Base-by-base conservation (phyloP, 2,797 vertebrate genomes). In the Bradypodion ventrale region DNA sequence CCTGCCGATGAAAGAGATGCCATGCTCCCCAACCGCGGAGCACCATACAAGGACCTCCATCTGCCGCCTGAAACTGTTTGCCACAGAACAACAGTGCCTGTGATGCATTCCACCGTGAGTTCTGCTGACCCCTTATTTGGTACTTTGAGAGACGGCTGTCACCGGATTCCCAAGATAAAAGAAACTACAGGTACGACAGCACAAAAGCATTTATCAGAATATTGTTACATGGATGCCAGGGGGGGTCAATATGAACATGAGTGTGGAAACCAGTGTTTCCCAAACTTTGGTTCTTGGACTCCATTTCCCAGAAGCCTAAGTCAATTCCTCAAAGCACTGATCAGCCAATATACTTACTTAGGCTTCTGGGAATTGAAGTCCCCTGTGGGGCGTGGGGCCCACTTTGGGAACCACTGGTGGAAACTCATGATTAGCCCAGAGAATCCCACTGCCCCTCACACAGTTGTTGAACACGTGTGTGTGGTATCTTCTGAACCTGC, bases 101-200 rank as follows among this genome's bases (percentile, higher is more conserved):
- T 96, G n/a, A 96, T 97, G 95, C 97, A 98, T 66, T 96, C 97
- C 85, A 92, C 97, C 77, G 95, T 97, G 88, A 97, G 97, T 83
- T 72, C 79, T 52, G 94, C 97, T 13, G 98, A 99, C 80, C 96
- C 97, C 4, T 90, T 97, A 37, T 97, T 97, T 0, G 96, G 97
- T 87, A 96, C 96, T 46, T 94, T 97, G 92, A 96, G 97, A 91
- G 98, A 99, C 4, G 96, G 97, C 90, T 95, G 97, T 93, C 98
- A 99, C 94, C 97, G 98, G 90, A 96, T 98, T 93, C 96, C 98
- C 94, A 99, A 99, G 96, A 99, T 99, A 90, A 99, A 99, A 96
- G 99, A 99, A 98, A 99, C 99, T 95, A 99, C 99, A 99, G 99
- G 99, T 99, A 99, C 96, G 97, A 96, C 96, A 95, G 91, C 94